phyloP scores from a whole-genome alignment of 2,113 vertebrate genomes.

The Pagrus major region DNA sequence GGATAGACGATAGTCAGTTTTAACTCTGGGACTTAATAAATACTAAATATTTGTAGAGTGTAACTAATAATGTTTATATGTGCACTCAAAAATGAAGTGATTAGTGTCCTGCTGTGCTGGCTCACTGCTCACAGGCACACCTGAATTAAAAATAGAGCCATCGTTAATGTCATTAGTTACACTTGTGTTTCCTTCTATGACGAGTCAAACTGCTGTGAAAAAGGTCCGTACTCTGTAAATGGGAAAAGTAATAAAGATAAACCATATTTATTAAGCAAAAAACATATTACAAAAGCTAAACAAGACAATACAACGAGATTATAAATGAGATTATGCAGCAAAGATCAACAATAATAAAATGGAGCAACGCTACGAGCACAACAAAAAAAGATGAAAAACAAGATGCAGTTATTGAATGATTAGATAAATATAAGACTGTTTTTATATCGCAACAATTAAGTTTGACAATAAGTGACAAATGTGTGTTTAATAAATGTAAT shows the following conservation, averaged over 20 bases:
- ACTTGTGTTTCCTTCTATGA: background rate
- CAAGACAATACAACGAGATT: background rate
- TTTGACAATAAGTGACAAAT: background rate
- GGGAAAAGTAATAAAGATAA: background rate
- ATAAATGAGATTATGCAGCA: background rate
- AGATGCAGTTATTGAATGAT: background rate
- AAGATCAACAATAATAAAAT: background rate
- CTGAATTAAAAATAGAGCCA: background rate
- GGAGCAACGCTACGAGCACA: background rate
- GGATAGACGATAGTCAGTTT: background rate
- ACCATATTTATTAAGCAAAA: background rate
- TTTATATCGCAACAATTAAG: background rate
- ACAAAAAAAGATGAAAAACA: background rate
- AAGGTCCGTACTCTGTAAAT: background rate
- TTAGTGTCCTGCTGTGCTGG: background rate
- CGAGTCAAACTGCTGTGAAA: background rate
- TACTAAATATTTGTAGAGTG: background rate
- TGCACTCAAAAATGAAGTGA: background rate
- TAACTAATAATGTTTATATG: constrained; percentile 7
- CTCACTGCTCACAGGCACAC: background rate
- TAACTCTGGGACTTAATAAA: background rate
- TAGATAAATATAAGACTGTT: background rate
- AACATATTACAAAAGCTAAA: background rate
- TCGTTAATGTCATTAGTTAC: background rate
- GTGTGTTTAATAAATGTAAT: background rate